Evolutionary conservation across 1,140 invertebrate species (phyloP).

Genomic region (Patella vulgata): DNA sequence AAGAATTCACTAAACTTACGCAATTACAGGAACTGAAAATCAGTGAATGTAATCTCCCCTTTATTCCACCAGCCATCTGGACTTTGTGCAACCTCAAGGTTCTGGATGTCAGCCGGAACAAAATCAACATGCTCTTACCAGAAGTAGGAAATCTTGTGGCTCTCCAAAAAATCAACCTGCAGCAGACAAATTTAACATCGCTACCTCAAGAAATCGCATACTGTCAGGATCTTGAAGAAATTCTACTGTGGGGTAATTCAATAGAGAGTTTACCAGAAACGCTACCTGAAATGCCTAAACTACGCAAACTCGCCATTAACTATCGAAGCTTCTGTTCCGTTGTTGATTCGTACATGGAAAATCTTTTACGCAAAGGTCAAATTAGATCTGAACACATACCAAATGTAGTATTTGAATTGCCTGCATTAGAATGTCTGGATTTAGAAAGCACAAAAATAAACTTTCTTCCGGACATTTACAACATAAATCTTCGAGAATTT

Average conservation of each 20-base stretch:
- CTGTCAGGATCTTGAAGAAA: conserved; percentile 63
- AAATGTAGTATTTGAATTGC: conserved; percentile 63
- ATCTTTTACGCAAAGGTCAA: conserved; percentile 61
- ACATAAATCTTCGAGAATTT: conserved; percentile 54
- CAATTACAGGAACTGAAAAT: conserved; percentile 57
- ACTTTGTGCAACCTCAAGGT: conserved; percentile 44
- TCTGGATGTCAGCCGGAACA: conserved; percentile 63
- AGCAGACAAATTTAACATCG: conserved; percentile 63
- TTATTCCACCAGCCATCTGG: conserved; percentile 64
- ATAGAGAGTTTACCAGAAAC: conserved; percentile 65
- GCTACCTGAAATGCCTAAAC: conserved; percentile 57
- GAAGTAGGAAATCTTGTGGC: conserved; percentile 63
- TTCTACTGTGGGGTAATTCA: conserved; percentile 64
- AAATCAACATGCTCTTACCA: conserved; percentile 59
- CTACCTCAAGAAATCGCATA: conserved; percentile 65
- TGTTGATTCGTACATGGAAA: conserved; percentile 62
- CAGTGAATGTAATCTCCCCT: conserved; percentile 64
- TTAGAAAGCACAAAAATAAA: conserved; percentile 65
- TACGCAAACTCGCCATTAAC: conserved; percentile 58
- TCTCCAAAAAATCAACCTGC: conserved; percentile 57
- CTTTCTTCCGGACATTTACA: conserved; percentile 58
- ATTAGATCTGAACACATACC: conserved; percentile 66
- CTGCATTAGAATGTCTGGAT: conserved; percentile 57
- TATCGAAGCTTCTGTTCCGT: conserved; percentile 59
- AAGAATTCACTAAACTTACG: conserved; percentile 50